These are phyloP conservation scores for Parasteatoda tepidariorum DNA, from an alignment of 1,140 invertebrate genomes.

Conservation along the genomic window DNA sequence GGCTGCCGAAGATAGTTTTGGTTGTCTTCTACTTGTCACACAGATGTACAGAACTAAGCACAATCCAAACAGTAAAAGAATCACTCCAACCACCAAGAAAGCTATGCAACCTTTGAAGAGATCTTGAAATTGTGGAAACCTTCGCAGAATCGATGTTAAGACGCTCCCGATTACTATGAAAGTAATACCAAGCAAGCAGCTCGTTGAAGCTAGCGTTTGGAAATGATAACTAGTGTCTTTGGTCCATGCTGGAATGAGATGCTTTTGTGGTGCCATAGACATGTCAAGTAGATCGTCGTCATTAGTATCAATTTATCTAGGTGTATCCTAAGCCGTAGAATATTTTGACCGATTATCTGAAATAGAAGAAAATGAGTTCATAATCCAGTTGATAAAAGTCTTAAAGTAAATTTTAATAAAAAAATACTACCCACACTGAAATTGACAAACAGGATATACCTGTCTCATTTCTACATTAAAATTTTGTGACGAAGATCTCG, in stretches of 20 bases:
- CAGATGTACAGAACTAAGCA: background rate
- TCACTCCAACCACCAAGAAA: background rate
- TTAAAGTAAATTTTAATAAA: too few species aligned
- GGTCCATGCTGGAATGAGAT: background rate
- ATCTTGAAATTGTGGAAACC: background rate
- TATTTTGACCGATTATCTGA: too few species aligned
- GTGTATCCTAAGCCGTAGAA: too few species aligned
- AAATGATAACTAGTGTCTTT: background rate
- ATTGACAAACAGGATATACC: too few species aligned
- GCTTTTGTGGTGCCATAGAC: too few species aligned
- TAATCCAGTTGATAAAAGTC: too few species aligned
- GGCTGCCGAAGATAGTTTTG: slow-evolving; percentile 40
- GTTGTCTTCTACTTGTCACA: background rate
- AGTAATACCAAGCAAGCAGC: background rate
- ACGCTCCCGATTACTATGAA: slow-evolving; percentile 20
- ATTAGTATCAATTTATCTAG: too few species aligned
- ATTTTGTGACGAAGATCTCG: too few species aligned
- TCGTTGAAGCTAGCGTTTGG: background rate
- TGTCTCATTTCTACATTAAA: too few species aligned
- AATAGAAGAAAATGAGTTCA: too few species aligned
- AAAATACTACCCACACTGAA: too few species aligned
- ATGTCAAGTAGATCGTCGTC: too few species aligned
- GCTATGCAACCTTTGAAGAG: background rate
- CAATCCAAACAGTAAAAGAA: background rate
- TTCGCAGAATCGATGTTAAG: background rate